Conservation (phyloP, 2,113 vertebrate genomes). For the Stigmatopora argus region DNA sequence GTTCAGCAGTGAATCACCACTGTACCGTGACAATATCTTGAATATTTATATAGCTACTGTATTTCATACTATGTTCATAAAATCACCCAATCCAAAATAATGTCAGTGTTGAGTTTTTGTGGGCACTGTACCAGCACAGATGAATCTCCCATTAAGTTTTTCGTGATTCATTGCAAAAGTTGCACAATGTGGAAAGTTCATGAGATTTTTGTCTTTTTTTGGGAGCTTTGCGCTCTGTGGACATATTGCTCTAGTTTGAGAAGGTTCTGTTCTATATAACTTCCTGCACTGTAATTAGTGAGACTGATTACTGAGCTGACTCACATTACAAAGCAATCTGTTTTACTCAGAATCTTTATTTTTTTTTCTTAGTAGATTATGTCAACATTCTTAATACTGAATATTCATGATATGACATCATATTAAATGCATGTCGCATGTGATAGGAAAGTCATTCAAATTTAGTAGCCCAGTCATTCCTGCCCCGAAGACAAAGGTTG, state of each 20-base stretch:
- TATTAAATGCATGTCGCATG: not conserved
- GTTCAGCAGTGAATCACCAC: constrained; percentile 27
- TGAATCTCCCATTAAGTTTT: constrained; percentile 13
- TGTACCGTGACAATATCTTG: constrained; percentile 18
- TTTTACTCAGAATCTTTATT: constrained; percentile 14
- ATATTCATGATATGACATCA: not conserved
- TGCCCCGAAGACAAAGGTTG: no score
- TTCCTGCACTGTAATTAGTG: constrained; percentile 25
- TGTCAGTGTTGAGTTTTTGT: constrained; percentile 10
- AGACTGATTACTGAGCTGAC: constrained; percentile 24
- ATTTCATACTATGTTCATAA: constrained; percentile 24
- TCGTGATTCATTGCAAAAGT: constrained; percentile 12
- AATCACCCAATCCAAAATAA: constrained; percentile 22
- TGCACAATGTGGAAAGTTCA: constrained; percentile 7
- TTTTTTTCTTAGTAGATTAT: constrained; percentile 21
- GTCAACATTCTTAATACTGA: constrained; percentile 13
- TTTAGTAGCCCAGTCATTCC: no score
- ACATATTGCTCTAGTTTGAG: constrained; percentile 10
- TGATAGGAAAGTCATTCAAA: not conserved
- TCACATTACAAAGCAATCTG: constrained; percentile 15
- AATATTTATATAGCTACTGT: constrained; percentile 1
- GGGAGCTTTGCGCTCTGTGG: constrained; percentile 9
- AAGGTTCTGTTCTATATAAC: constrained; percentile 1
- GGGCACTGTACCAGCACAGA: constrained; percentile 22
- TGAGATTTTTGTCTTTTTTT: constrained; percentile 1